phyloP scores from a whole-genome alignment of 1,140 invertebrate genomes.

The Formica exsecta region DNA sequence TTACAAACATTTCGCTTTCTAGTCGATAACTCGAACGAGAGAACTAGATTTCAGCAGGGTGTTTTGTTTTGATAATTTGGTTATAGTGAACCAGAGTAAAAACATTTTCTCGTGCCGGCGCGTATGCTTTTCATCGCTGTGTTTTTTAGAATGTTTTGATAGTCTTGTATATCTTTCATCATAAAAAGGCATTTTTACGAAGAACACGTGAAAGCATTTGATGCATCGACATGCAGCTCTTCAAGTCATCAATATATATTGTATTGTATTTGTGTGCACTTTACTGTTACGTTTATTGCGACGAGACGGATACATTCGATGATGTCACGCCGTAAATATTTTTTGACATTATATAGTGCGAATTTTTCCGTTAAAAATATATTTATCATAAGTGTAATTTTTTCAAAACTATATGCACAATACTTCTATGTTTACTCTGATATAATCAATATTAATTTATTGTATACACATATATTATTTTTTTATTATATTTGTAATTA shows the following conservation, averaged over 20 bases:
- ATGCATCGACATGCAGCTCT: background rate
- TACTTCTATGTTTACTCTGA: background rate
- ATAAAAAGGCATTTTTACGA: background rate
- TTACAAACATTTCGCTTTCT: background rate
- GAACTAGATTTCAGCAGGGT: background rate
- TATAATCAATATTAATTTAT: background rate
- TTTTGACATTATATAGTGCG: background rate
- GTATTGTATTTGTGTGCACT: background rate
- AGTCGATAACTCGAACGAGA: background rate
- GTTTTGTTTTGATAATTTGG: background rate
- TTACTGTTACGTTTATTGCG: background rate
- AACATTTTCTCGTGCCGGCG: background rate
- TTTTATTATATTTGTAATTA: no score
- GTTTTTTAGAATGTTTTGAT: background rate
- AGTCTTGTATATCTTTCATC: background rate
- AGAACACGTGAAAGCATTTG: background rate
- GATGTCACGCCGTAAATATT: slow-evolving; percentile 31
- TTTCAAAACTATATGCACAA: background rate
- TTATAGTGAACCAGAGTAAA: background rate
- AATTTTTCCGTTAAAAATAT: slow-evolving; percentile 1
- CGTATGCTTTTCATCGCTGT: background rate
- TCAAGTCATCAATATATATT: background rate
- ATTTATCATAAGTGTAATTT: background rate
- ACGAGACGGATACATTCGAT: background rate
- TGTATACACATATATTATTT: background rate